Evolutionary conservation across 2,888 invertebrate species (phyloP).

Genomic region (Phania funesta): DNA sequence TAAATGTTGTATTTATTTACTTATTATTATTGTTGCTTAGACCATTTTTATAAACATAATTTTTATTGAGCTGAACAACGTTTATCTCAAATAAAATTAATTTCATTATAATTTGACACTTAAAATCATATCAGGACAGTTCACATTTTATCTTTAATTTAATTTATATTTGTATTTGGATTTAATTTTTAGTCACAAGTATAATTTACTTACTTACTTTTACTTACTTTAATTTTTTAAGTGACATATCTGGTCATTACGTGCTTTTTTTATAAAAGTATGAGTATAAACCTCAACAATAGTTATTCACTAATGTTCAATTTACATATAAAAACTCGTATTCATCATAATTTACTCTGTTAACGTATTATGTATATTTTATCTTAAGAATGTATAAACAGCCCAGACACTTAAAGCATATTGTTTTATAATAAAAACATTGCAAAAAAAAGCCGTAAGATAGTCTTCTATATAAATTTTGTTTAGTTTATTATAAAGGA

Average conservation of each 20-base stretch:
- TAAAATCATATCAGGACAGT: not conserved
- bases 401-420: not conserved
- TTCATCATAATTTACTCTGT: no score
- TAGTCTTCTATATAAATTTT: not conserved
- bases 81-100: not conserved
- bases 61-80: not conserved
- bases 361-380: no score
- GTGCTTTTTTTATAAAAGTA: no score
- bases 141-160: not conserved
- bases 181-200: no score
- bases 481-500: slow-evolving; percentile 1
- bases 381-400: not conserved
- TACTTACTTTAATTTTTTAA: no score
- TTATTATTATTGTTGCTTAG: slow-evolving; percentile 21
- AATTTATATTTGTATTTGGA: no score
- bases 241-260: no score
- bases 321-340: no score
- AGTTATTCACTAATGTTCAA: no score
- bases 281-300: no score
- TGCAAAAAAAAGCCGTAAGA: not conserved
- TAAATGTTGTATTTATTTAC: slow-evolving; percentile 68
- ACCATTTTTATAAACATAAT: slow-evolving; percentile 13
- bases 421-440: not conserved
- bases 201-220: no score
- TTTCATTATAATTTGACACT: not conserved